Evolutionary conservation across 1,140 invertebrate genomes (phyloP).

Genomic region (Drosophila mauritiana): DNA sequence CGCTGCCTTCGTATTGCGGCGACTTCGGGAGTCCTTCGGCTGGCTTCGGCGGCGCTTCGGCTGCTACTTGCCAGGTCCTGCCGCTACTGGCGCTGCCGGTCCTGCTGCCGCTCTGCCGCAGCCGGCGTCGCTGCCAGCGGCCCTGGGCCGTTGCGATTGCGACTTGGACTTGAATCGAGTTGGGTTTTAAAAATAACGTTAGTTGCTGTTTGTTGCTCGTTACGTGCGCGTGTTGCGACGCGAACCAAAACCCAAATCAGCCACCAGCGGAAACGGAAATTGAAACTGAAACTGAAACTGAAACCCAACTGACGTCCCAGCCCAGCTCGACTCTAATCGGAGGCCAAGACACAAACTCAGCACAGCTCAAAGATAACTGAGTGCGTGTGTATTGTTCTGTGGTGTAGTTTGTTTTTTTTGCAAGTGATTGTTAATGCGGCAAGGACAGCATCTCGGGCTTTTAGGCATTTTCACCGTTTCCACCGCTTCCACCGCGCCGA

Average conservation of each 20-base stretch:
- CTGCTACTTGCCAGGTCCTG: slow-evolving; percentile 21
- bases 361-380: background rate
- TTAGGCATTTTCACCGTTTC: background rate
- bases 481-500: slow-evolving; percentile 1
- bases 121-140: slow-evolving; percentile 12
- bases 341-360: background rate
- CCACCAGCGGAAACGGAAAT: slow-evolving; percentile 17
- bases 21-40: slow-evolving; percentile 42
- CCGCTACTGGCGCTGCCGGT: slow-evolving; percentile 3
- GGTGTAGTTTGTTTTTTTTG: slow-evolving; percentile 7
- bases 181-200: slow-evolving; percentile 83
- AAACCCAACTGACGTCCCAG: slow-evolving; percentile 5
- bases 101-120: slow-evolving; percentile 16
- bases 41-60: slow-evolving; percentile 56
- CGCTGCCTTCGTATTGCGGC: slow-evolving; percentile 26
- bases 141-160: slow-evolving; percentile 20
- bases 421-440: slow-evolving; percentile 18
- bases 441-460: slow-evolving; percentile 18
- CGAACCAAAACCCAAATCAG: slow-evolving; percentile 51
- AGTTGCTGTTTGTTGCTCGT: slow-evolving; percentile 85
- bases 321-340: background rate
- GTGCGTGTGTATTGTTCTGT: background rate
- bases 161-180: slow-evolving; percentile 81
- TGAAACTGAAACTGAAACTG: slow-evolving; percentile 9
- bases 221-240: slow-evolving; percentile 83